Conservation (phyloP, 2,797 vertebrate species). For the Scomberomorus guttatus region DNA sequence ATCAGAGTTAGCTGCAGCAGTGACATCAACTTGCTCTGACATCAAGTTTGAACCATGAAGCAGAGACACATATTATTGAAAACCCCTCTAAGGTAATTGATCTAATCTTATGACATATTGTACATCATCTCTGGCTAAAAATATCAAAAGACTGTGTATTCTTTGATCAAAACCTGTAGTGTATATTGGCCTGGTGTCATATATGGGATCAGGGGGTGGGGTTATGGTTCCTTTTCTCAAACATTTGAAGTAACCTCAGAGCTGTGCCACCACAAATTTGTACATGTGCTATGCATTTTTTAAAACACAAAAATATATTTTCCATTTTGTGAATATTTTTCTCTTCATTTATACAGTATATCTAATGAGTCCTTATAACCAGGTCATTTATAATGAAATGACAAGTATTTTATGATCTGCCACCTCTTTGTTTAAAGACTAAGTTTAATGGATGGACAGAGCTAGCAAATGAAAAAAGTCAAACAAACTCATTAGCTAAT, state of each 20-base stretch:
- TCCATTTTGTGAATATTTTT: too few relatives aligned
- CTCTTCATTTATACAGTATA: too few relatives aligned
- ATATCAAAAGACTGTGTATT: conserved; percentile 1
- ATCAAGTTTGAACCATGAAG: background rate
- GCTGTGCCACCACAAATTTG: too few relatives aligned
- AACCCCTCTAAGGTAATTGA: background rate
- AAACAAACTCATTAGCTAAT: too few relatives aligned
- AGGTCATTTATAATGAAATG: too few relatives aligned
- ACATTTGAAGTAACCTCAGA: too few relatives aligned
- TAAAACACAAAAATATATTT: too few relatives aligned
- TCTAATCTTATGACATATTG: conserved; percentile 4
- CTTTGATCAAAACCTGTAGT: conserved; percentile 5
- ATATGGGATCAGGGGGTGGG: background rate
- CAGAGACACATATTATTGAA: background rate
- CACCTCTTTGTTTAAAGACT: background rate
- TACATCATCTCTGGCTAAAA: background rate
- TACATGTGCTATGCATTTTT: too few relatives aligned
- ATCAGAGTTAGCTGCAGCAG: background rate
- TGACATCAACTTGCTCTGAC: background rate
- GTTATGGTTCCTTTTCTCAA: too few relatives aligned
- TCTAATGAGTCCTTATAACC: background rate
- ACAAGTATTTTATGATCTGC: background rate
- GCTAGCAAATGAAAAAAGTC: too few relatives aligned
- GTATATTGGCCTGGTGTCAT: background rate
- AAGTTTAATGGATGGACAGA: too few relatives aligned